Evolutionary conservation across 2,797 vertebrate species (phyloP), one percentile per base, ranked within the genome.

Genomic region (Mus spretus): DNA sequence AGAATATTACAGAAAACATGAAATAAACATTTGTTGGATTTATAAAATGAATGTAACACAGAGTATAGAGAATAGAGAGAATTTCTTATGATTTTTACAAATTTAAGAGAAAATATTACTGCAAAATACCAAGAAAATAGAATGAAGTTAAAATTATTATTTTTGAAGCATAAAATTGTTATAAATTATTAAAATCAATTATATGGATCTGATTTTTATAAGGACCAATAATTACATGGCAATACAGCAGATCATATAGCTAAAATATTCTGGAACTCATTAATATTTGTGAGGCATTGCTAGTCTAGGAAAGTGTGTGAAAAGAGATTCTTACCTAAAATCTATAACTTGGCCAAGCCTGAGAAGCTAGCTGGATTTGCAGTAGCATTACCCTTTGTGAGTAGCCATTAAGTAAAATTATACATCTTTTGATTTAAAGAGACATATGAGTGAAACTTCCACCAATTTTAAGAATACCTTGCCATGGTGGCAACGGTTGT

Each of bases 71-170:
- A 79, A 77, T 13, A 86, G 0, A 63, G 8, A 19, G 1, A 24
- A 8, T 81, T 15, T 70, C 17, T 80, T 13, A 15, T 17, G 50
- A 75, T 28, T 34, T 90, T 47, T 34, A 40, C 1, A 44, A 72
- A 57, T 47, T 83, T 70, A 31, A 63, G 28, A 26, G 34, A 82
- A 87, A 74, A 37, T 55, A 1, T n/a, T 40, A 22, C 17, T 80
- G 15, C 1, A 78, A 9, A 80, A 80, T 0, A 6, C 24, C 74
- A 70, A 63, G 22, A 9, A 40, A 14, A 11, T 9, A 37, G 57
- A 74, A 70, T 96, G 82, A 79, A 67, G 47, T 81, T 89, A 93
- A 89, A 57, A 93, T 72, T 15, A 78, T 57, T 93, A 34, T 15
- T 28, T 2, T 0, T 37, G 5, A 6, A 17, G 4, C 4, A 85